Evolutionary conservation across 2,797 vertebrate species (phyloP).

Genomic region (Salmo trutta): DNA sequence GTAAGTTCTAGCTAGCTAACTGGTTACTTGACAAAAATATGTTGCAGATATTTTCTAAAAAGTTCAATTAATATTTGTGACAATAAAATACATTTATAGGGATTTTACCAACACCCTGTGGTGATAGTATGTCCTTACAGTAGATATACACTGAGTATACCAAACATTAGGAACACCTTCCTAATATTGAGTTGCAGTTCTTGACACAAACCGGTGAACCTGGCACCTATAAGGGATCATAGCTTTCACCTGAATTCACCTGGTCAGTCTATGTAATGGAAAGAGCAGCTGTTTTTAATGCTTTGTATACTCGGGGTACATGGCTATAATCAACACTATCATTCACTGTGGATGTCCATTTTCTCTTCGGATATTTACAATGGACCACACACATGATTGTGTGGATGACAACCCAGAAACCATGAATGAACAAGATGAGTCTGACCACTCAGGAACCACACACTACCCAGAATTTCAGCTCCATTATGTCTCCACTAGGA

Average conservation of each 20-base stretch:
- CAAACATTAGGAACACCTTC: no score
- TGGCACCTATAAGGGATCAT: no score
- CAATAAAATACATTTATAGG: background rate
- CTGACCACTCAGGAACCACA: conserved; percentile 28
- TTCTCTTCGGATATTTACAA: conserved; percentile 23
- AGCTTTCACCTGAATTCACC: no score
- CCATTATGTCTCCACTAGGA: conserved; percentile 3
- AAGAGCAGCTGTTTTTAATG: no score
- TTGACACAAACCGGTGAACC: no score
- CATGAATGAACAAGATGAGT: conserved; percentile 20
- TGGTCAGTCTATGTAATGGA: no score
- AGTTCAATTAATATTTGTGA: background rate
- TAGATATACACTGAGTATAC: background rate
- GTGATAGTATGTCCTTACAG: background rate
- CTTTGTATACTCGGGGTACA: background rate
- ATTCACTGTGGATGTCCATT: background rate
- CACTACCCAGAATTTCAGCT: conserved; percentile 10
- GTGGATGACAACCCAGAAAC: conserved; percentile 12
- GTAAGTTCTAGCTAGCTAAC: background rate
- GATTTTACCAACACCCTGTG: background rate
- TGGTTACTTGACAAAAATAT: background rate
- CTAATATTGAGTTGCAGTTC: no score
- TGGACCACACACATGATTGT: conserved; percentile 21
- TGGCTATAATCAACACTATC: background rate
- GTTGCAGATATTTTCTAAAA: background rate